These are phyloP conservation scores for Habropoda laboriosa DNA, from an alignment of 1,140 invertebrate species.

Conservation along the genomic window DNA sequence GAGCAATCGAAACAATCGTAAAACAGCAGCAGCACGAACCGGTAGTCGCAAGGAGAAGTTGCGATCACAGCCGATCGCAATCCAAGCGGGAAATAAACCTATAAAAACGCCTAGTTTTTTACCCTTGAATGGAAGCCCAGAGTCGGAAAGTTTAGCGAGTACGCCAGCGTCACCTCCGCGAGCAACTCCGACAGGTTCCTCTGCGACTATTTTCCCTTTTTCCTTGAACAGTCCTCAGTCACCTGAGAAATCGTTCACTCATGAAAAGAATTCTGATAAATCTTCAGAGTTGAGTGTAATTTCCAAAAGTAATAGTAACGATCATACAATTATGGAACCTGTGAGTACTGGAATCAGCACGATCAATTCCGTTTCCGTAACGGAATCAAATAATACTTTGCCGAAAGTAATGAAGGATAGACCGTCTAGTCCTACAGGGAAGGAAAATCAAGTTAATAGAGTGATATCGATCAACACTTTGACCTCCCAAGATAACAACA, in stretches of 20 bases:
- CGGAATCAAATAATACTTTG: constrained; percentile 33
- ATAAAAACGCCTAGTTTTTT: constrained; percentile 78
- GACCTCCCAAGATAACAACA: constrained; percentile 43
- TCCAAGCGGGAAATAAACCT: constrained; percentile 80
- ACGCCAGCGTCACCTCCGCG: constrained; percentile 81
- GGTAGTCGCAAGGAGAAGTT: constrained; percentile 78
- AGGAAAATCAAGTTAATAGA: constrained; percentile 24
- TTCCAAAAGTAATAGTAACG: constrained; percentile 53
- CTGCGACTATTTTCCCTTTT: constrained; percentile 84
- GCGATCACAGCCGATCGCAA: constrained; percentile 84
- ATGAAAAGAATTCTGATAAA: constrained; percentile 54
- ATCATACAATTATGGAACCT: constrained; percentile 75
- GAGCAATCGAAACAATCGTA: constrained; percentile 64
- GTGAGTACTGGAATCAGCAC: constrained; percentile 59
- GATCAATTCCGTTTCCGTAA: constrained; percentile 57
- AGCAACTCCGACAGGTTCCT: constrained; percentile 82
- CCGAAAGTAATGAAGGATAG: constrained; percentile 58
- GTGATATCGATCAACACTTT: constrained; percentile 38
- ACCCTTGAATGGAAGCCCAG: constrained; percentile 76
- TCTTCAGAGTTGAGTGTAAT: constrained; percentile 32
- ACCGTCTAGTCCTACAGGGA: constrained; percentile 68
- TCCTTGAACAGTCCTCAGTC: constrained; percentile 84
- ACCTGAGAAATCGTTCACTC: constrained; percentile 79
- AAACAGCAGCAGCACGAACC: constrained; percentile 59
- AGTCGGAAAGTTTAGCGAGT: constrained; percentile 76